These are phyloP conservation scores for Dromas ardeola DNA, from an alignment of 2,113 vertebrate genomes.

Conservation along the genomic window DNA sequence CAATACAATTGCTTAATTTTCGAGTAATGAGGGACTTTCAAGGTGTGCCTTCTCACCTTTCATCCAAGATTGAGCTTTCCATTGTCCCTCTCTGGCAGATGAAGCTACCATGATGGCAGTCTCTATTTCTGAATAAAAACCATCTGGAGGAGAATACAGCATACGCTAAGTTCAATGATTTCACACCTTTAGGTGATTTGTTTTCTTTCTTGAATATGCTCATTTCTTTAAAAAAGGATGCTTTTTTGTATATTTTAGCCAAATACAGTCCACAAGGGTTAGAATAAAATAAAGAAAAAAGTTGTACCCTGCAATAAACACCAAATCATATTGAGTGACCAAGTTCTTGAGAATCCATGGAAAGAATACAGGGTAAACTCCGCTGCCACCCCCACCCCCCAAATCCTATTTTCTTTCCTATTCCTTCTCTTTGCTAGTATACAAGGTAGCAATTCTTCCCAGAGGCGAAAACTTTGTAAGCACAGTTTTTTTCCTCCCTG, in stretches of 20 bases:
- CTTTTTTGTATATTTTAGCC: neutral
- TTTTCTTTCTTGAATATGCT: neutral
- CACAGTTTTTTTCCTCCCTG: neutral
- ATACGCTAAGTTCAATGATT: neutral
- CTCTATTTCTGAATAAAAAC: neutral
- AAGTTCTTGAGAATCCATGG: neutral
- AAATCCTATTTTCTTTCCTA: neutral
- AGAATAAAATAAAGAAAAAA: neutral
- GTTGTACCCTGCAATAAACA: neutral
- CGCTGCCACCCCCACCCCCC: fast-evolving
- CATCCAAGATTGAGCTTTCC: neutral
- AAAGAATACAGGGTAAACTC: neutral
- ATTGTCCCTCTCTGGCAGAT: neutral
- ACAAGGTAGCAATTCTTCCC: neutral
- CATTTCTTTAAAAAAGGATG: neutral
- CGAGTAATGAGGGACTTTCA: slow-evolving; percentile 43
- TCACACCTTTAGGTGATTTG: neutral
- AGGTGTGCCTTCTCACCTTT: slow-evolving; percentile 16
- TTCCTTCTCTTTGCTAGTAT: neutral
- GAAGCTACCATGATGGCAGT: neutral
- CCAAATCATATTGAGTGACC: neutral
- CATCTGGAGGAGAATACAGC: neutral
- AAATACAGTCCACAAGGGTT: neutral
- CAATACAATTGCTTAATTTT: slow-evolving; percentile 49
- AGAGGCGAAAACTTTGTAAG: neutral